A percentile compares a stretch with the other conserved stretches of the same genome.
Evolutionary conservation across 2,888 invertebrate species (phyloP).

Genomic region (Drosophila kuntzei): DNA sequence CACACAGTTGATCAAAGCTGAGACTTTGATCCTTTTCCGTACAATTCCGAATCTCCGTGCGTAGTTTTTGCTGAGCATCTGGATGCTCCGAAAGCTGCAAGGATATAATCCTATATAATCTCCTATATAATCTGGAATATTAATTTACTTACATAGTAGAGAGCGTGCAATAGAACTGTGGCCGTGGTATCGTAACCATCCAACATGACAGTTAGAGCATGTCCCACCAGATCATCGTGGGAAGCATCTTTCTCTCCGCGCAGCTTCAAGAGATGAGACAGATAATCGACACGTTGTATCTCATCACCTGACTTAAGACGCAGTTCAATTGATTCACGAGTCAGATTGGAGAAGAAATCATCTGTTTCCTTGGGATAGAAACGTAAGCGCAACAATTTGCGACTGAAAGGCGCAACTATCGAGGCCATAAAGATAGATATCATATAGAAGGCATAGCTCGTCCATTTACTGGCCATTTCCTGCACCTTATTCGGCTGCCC

Average conservation of each 20-base stretch:
- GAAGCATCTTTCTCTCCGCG: slow-evolving; percentile 73
- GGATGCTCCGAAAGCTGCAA: slow-evolving; percentile 69
- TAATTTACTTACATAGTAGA: slow-evolving; percentile 69
- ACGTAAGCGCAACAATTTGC: slow-evolving; percentile 59
- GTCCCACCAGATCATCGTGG: slow-evolving; percentile 77
- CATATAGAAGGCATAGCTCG: slow-evolving; percentile 59
- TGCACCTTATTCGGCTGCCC: slow-evolving; percentile 54
- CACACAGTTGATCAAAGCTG: slow-evolving; percentile 69
- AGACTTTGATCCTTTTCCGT: slow-evolving; percentile 37
- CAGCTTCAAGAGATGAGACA: slow-evolving; percentile 78
- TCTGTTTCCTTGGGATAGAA: slow-evolving; percentile 88
- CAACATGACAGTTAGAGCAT: slow-evolving; percentile 78
- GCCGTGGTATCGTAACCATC: slow-evolving; percentile 84
- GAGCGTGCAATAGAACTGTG: slow-evolving; percentile 67
- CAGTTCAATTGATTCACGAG: slow-evolving; percentile 72
- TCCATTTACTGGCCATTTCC: slow-evolving; percentile 67
- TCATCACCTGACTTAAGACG: slow-evolving; percentile 54
- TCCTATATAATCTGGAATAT: not conserved
- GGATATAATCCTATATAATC: too few species aligned
- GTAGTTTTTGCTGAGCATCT: slow-evolving; percentile 71
- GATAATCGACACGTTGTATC: slow-evolving; percentile 73
- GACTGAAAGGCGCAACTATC: slow-evolving; percentile 62
- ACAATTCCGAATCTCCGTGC: slow-evolving; percentile 64
- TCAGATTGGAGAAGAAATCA: slow-evolving; percentile 75
- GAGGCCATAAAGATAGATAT: slow-evolving; percentile 65